Conservation (phyloP, 1,140 invertebrate species). For the Venturia canescens region DNA sequence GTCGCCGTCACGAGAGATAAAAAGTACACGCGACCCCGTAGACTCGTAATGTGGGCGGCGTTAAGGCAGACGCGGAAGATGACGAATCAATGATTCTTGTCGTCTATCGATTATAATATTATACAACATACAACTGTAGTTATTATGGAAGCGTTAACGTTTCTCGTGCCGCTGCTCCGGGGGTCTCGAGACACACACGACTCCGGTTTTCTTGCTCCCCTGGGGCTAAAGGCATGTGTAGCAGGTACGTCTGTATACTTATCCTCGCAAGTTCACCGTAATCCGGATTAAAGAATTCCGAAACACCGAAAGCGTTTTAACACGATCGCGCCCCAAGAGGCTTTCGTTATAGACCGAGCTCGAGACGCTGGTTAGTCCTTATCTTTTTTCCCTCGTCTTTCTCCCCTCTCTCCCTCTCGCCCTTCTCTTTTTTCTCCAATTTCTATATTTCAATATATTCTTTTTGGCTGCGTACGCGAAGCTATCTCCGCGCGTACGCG, state of each 20-base stretch:
- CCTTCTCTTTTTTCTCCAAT: background rate
- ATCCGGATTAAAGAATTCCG: constrained; percentile 74
- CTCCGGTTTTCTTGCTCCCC: background rate
- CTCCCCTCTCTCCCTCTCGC: constrained; percentile 16
- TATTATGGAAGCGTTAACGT: background rate
- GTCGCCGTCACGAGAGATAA: too few species aligned
- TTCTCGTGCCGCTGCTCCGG: background rate
- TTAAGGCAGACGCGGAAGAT: background rate
- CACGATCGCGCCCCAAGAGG: constrained; percentile 46
- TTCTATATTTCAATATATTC: background rate
- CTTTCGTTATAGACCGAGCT: constrained; percentile 41
- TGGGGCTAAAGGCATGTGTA: background rate
- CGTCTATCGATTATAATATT: constrained; percentile 17
- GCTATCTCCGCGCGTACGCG: background rate
- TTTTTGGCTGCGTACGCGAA: too few species aligned
- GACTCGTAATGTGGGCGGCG: too few species aligned
- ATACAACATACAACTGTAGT: constrained; percentile 10
- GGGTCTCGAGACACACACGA: background rate
- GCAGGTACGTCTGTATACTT: background rate
- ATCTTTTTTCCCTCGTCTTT: constrained; percentile 32
- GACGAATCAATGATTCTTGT: constrained; percentile 18
- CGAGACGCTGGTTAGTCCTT: constrained; percentile 4
- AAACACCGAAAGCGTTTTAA: constrained; percentile 75
- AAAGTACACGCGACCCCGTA: too few species aligned
- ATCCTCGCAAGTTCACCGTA: constrained; percentile 65